Evolutionary conservation across 2,797 vertebrate genomes (phyloP), one percentile per base, ranked within the genome.

Genomic region (Dermochelys coriacea): DNA sequence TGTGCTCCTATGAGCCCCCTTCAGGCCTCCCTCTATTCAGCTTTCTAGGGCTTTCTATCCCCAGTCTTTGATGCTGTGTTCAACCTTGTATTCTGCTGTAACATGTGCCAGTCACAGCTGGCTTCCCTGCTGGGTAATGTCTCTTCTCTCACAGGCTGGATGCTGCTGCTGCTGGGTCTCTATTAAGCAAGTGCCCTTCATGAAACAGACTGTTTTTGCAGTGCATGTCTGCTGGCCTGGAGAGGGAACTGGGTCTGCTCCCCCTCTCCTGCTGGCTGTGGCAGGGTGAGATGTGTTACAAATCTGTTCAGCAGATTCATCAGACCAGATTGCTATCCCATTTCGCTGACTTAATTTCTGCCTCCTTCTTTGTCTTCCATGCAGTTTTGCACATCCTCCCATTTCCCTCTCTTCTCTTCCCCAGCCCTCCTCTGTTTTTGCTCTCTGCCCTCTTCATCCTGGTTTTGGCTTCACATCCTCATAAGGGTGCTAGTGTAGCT

Each of bases 31-130:
- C 37, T 87, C 41, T 64, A 64, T 64, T 64, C 51, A 80, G 29
- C 14, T 82, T 18, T 25, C 4, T 0, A 90, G 31, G 0, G 0
- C 16, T 57, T 87, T 75, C 81, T 64, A 64, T 9, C 15, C 31
- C 34, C 16, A 18, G 59, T 64, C 15, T 64, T 15, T 19, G 34
- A 64, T 64, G 34, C 59, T 64, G n/a, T n/a, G 34, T 64, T 34
- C 59, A 64, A 16, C 15, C 15, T 14, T 64, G 31, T 64, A 9
- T 64, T n/a, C 34, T 64, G 34, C 34, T 34, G 34, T 64, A 64
- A 64, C 31, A 18, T n/a, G 31, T 34, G 12, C 5, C 29, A 59
- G 29, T 29, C 57, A 16, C 31, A 34, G 34, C 8, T 61, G n/a
- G 31, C 16, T n/a, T 61, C 15, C 34, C 31, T 64, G 16, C 16